A percentile compares a stretch with the other conserved stretches of the same genome.
phyloP scores from a whole-genome alignment of 2,113 vertebrate species.

The Dermatemys mawii region DNA sequence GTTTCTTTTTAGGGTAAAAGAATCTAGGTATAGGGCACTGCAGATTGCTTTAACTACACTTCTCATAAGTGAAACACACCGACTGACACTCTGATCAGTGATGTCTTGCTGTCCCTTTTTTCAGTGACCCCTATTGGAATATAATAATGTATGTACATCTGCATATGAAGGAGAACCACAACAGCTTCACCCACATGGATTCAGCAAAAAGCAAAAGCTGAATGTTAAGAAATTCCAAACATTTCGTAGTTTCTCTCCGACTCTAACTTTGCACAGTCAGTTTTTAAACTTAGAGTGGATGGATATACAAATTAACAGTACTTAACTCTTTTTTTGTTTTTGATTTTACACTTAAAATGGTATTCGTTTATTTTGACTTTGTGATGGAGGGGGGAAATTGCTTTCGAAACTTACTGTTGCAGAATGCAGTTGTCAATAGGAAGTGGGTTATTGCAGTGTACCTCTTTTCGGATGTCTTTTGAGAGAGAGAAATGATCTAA shows the following conservation, averaged over 20 bases:
- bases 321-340: neutral
- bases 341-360: neutral
- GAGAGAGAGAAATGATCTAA: slow-evolving; percentile 66
- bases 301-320: neutral
- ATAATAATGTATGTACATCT: too few species aligned
- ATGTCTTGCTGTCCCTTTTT: neutral
- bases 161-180: neutral
- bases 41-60: neutral
- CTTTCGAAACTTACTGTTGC: slow-evolving; percentile 41
- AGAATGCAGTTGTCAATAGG: slow-evolving; percentile 40
- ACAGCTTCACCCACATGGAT: neutral
- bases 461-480: slow-evolving; percentile 25
- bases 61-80: neutral
- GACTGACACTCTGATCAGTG: neutral
- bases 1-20: neutral
- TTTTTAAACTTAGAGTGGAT: neutral
- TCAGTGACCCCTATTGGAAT: neutral
- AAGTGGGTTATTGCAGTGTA: slow-evolving; percentile 31
- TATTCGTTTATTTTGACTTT: neutral
- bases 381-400: neutral
- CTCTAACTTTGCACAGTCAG: neutral
- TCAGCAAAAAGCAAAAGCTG: neutral
- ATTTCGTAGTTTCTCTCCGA: neutral
- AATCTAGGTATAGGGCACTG: neutral
- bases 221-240: neutral